Percentiles rank a stretch among this genome's conserved stretches.
Evolutionary conservation across 2,113 vertebrate genomes (phyloP).

Genomic region (Bubo blakistoni): DNA sequence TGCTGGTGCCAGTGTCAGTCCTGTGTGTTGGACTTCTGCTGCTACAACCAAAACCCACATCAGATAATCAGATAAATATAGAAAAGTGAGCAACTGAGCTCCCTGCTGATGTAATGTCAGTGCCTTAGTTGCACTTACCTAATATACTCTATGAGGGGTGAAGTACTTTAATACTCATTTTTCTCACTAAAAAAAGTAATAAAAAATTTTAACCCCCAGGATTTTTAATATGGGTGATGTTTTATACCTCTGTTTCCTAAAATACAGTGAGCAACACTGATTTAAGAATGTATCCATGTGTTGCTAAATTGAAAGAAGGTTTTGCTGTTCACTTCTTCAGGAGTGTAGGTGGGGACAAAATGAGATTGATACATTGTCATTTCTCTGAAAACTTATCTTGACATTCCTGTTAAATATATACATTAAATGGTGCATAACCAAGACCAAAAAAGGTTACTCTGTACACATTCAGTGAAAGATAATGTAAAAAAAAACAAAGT

Average conservation of each 20-base stretch:
- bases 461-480: neutral
- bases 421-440: neutral
- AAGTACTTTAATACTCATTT: neutral
- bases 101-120: neutral
- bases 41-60: neutral
- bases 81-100: neutral
- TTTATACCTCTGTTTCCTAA: neutral
- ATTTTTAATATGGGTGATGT: neutral
- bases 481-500: neutral
- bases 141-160: neutral
- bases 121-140: neutral
- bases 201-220: neutral
- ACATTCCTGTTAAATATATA: neutral
- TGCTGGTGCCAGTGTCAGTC: neutral
- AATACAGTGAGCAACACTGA: neutral
- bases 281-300: neutral
- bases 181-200: neutral
- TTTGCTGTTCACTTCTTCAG: neutral
- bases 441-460: neutral
- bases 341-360: neutral
- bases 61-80: neutral
- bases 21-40: neutral
- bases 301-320: neutral
- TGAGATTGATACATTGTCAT: neutral
- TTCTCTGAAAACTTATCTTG: neutral